A percentile compares a stretch with the other conserved stretches of the same genome.
phyloP scores from a whole-genome alignment of 2,797 vertebrate genomes.

The Lithobates pipiens region DNA sequence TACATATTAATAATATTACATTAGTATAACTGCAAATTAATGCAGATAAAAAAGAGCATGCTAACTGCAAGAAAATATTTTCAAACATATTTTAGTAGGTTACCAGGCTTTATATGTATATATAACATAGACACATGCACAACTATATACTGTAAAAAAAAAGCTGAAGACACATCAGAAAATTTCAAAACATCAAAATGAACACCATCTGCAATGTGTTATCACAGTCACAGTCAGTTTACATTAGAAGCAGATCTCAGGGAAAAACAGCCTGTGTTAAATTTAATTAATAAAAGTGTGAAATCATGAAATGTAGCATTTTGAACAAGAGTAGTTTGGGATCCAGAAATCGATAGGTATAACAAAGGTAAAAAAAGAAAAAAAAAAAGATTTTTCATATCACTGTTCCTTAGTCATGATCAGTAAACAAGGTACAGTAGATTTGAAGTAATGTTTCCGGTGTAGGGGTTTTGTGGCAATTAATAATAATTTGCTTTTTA shows the following conservation, averaged over 20 bases:
- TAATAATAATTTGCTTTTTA: no score
- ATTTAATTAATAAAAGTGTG: background rate
- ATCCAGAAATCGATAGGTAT: no score
- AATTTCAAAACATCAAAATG: slow-evolving; percentile 7
- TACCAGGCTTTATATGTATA: background rate
- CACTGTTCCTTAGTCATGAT: no score
- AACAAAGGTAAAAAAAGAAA: no score
- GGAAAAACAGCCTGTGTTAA: background rate
- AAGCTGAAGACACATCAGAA: slow-evolving; percentile 1
- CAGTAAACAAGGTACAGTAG: no score
- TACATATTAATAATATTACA: background rate
- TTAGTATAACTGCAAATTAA: no score
- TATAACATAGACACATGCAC: background rate
- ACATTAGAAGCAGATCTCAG: background rate
- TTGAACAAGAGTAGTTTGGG: background rate
- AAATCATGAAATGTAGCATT: background rate
- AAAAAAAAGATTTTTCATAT: no score
- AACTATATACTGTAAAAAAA: background rate
- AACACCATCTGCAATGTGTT: slow-evolving; percentile 26
- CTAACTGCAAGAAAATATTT: background rate
- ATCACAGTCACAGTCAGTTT: slow-evolving; percentile 21
- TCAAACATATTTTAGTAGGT: background rate
- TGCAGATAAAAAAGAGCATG: background rate
- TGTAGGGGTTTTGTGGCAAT: no score
- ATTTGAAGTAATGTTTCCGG: no score